Evolutionary conservation across 1,140 invertebrate species (phyloP).

Genomic region (Drosophila punjabiensis): DNA sequence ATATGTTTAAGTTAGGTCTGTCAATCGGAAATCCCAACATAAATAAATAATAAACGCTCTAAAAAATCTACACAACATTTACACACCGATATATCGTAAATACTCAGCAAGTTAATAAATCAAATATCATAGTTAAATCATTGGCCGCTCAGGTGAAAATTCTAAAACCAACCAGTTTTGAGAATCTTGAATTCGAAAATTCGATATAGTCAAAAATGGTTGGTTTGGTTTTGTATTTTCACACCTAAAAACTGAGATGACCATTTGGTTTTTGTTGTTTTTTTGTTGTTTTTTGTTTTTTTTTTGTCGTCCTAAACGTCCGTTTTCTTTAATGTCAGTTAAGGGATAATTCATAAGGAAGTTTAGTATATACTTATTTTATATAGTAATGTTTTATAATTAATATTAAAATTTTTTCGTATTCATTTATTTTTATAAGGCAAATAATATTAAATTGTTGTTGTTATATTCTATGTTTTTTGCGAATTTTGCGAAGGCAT

Average conservation of each 20-base stretch:
- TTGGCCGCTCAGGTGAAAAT: slow-evolving; percentile 53
- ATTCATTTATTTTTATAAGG: too few species aligned
- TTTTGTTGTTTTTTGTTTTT: neutral
- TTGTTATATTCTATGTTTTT: too few species aligned
- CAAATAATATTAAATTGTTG: too few species aligned
- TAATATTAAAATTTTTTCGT: too few species aligned
- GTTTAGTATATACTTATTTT: neutral
- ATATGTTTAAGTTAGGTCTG: neutral
- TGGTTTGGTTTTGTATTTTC: slow-evolving; percentile 82
- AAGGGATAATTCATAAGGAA: neutral
- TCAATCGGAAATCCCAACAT: neutral
- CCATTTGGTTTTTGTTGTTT: neutral
- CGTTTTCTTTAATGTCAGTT: slow-evolving; percentile 10
- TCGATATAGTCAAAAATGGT: slow-evolving; percentile 71
- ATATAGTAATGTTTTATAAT: neutral
- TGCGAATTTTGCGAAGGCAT: neutral
- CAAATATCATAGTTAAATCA: slow-evolving; percentile 8
- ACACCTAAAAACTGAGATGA: slow-evolving; percentile 5
- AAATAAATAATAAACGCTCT: neutral
- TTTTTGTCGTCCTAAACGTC: neutral
- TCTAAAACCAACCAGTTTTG: slow-evolving; percentile 79
- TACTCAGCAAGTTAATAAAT: slow-evolving; percentile 5
- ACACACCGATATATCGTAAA: slow-evolving; percentile 6
- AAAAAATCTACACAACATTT: slow-evolving; percentile 5
- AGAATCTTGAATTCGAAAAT: slow-evolving; percentile 56